Conservation (phyloP, 2,888 invertebrate species). For the Drosophila nigritarsus region DNA sequence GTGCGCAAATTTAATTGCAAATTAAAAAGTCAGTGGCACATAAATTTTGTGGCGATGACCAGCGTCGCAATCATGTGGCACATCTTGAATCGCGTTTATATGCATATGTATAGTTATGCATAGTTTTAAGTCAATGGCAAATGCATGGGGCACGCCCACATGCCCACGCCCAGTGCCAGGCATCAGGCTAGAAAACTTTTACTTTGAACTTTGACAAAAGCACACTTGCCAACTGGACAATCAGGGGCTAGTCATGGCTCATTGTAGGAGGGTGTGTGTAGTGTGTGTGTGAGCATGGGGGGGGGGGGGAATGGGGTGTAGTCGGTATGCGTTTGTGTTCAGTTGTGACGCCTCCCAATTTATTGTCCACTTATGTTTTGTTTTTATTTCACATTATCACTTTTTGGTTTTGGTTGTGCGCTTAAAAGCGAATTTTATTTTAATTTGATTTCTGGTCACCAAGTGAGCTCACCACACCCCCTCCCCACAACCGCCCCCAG, state of each 20-base stretch:
- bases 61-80: conserved; percentile 32
- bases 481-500: background rate
- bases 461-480: conserved; percentile 14
- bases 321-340: conserved; percentile 15
- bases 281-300: background rate
- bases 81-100: conserved; percentile 38
- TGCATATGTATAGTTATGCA: background rate
- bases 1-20: conserved; percentile 56
- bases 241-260: conserved; percentile 8
- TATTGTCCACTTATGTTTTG: conserved; percentile 42
- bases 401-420: conserved; percentile 1
- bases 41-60: conserved; percentile 53
- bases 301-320: background rate
- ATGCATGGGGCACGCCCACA: conserved; percentile 54
- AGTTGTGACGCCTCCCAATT: conserved; percentile 35
- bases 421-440: conserved; percentile 53
- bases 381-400: conserved; percentile 12
- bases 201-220: conserved; percentile 62
- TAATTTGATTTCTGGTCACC: conserved; percentile 63
- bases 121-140: conserved; percentile 44
- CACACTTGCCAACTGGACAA: conserved; percentile 1
- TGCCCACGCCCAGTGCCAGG: conserved; percentile 10
- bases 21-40: conserved; percentile 53
- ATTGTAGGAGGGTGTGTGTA: background rate
- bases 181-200: conserved; percentile 43